Evolutionary conservation across 2,113 vertebrate genomes (phyloP).

Genomic region (Otis tarda): DNA sequence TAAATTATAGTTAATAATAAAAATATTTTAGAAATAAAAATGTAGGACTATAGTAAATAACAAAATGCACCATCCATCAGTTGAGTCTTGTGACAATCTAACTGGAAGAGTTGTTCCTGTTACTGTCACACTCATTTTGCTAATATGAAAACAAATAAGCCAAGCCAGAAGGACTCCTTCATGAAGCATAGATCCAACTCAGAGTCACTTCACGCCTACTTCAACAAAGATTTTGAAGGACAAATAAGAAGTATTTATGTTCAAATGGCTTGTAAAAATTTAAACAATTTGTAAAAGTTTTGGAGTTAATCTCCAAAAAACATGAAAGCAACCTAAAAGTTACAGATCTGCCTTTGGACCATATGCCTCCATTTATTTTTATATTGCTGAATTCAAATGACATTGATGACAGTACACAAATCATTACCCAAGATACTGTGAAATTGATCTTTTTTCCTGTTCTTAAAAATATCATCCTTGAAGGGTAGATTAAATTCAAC

Average conservation of each 20-base stretch:
- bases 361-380: neutral
- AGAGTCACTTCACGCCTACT: neutral
- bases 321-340: neutral
- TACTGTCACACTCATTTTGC: neutral
- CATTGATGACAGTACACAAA: neutral
- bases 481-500: neutral
- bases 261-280: neutral
- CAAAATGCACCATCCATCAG: neutral
- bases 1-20: neutral
- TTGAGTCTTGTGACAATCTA: neutral
- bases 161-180: neutral
- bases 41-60: neutral
- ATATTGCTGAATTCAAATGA: neutral
- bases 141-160: neutral
- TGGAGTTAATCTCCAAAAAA: neutral
- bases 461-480: neutral
- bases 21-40: neutral
- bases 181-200: neutral
- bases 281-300: neutral
- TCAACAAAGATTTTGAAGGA: neutral
- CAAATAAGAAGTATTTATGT: neutral
- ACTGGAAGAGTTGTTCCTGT: neutral
- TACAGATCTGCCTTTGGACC: neutral
- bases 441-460: neutral
- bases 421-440: neutral